Percentiles rank a stretch among this genome's conserved stretches.
phyloP scores from a whole-genome alignment of 2,113 vertebrate genomes.

The Tringa solitaria region DNA sequence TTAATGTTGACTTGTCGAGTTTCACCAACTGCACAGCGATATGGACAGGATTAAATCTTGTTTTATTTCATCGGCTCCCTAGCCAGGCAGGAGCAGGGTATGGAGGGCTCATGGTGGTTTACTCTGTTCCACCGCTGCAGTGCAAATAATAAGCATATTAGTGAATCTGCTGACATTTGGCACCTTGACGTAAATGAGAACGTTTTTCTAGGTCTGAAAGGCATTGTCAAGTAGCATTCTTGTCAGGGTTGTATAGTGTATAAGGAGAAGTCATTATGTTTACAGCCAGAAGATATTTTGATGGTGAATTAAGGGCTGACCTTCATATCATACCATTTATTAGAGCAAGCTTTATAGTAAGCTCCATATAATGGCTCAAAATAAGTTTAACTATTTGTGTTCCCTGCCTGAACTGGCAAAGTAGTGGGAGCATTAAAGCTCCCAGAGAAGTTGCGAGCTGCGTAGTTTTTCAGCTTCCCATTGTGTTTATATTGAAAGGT shows the following conservation, averaged over 20 bases:
- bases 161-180: neutral
- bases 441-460: neutral
- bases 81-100: neutral
- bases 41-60: conserved; percentile 8
- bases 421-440: neutral
- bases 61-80: neutral
- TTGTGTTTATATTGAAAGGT: neutral
- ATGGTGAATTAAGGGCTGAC: conserved; percentile 45
- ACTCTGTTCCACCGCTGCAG: neutral
- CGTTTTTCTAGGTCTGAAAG: conserved; percentile 10
- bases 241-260: neutral
- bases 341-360: conserved; percentile 26
- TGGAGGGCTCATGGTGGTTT: neutral
- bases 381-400: conserved; percentile 36
- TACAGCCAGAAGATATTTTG: conserved; percentile 43
- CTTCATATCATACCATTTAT: conserved; percentile 37
- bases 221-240: conserved; percentile 30
- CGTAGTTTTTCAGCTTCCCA: conserved; percentile 30
- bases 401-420: neutral
- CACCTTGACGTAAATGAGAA: conserved; percentile 13
- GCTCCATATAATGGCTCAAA: conserved; percentile 8
- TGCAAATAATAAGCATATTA: conserved; percentile 23
- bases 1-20: conserved; percentile 52
- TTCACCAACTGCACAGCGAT: neutral
- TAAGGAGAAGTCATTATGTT: conserved; percentile 42